Evolutionary conservation across 2,113 vertebrate species (phyloP), one percentile per base, ranked within the genome.

Genomic region (Eretmochelys imbricata): DNA sequence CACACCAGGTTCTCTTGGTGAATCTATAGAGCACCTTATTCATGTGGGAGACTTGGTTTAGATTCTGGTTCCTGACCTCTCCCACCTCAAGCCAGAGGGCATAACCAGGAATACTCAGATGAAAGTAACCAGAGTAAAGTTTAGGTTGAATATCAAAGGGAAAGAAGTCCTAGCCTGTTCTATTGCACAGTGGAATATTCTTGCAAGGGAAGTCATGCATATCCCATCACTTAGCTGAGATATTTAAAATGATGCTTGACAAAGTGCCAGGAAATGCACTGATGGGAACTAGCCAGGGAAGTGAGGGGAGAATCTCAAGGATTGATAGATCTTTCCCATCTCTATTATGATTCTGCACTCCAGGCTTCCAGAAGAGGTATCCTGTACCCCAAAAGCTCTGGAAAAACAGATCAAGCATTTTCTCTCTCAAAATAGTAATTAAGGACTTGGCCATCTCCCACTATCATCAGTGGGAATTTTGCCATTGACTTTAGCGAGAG

Each of bases 351-450:
- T 53, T 91, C 20, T 91, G 76, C 25, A 90, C 85, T 80, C 85
- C 11, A 69, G 57, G 54, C 82, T 94, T 76, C 89, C 89, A 82
- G 79, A 65, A 87, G 10, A 92, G 78, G 82, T 65, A 88, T 93
- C 78, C 85, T 81, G 91, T 95, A 82, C 82, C 86, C 83, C 85
- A 96, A 50, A 95, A 93, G 2, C 82, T 55, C 91, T 46, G 42
- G 85, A 14, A 89, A 89, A 76, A 10, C n/a, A 38, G 38, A 90
- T 72, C 38, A 65, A 12, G 27, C 2, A 0, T 89, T 95, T 86
- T 48, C 84, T 53, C 89, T 92, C 50, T 62, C 84, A 88, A 76
- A 87, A 85, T 51, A 51, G 48, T 87, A 89, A 89, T 59, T 35
- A 31, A 88, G 50, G 78, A 65, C 49, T 91, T 80, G 75, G 27